Base-by-base conservation (phyloP, 2,113 vertebrate species). In the Colinus virginianus region DNA sequence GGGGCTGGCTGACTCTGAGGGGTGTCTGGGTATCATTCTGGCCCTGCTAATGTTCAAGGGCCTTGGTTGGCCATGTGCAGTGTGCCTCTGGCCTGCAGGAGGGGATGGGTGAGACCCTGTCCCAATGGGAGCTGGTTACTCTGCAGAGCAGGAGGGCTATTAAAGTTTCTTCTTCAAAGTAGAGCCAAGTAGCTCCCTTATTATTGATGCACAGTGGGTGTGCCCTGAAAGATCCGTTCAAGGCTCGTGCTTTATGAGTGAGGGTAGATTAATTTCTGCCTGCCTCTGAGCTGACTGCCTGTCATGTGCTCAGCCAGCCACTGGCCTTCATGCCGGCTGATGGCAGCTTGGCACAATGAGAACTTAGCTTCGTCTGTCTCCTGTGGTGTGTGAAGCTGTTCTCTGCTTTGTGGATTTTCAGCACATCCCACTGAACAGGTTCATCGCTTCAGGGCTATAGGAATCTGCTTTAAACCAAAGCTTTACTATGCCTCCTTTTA, bases 311-410 rank as follows among this genome's bases (percentile, higher is more conserved):
- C 53, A 63, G 30, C 13, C 34, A 84, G 69, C 63, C 43, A 6
- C 61, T 76, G 42, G 23, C 45, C 58, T 93, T 76, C 53, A 84
- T 40, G 38, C 68, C 88, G 56, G 22, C 38, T 81, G 78, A 84
- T 87, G 53, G 66, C 70, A 83, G n/a, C 43, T 55, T 86, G 72
- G 55, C 22, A 30, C 23, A 58, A 38, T 51, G 48, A 45, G 79
- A 90, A 67, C 7, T 42, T 61, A 45, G 22, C 63, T 93, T 89
- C 11, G 2, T 77, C 12, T 55, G 9, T 72, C 43, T 93, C 53
- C 58, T 56, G 32, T 66, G 30, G 10, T 66, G 5, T 66, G 7
- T 49, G 49, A 84, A 74, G 38, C 30, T 53, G 77, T 90, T 94
- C 11, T 55, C n/a, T 58, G 38, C 30, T 80, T 87, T 9, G 3